Base-by-base conservation (phyloP, 2,797 vertebrate genomes). In the Simalia tracyae region DNA sequence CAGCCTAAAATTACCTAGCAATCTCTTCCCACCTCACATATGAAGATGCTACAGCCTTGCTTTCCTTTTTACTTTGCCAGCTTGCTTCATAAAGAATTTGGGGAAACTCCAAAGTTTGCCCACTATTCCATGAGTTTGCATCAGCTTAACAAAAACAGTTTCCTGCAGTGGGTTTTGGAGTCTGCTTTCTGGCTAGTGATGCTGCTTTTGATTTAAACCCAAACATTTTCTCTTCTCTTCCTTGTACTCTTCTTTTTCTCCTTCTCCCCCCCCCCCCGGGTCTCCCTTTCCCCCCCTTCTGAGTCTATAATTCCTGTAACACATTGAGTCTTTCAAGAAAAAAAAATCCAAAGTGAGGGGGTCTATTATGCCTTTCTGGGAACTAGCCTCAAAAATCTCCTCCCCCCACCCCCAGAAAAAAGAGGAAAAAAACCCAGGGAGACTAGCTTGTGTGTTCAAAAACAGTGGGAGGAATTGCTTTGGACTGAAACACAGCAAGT, bases 401-500 rank as follows among this genome's bases (percentile, higher is more conserved):
- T 66, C 56, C 31, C 7, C 28, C 42, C 68, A 2, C 0, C 64
- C 24, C 36, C 42, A 3, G 4, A 42, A 81, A 11, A 84, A 19
- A 50, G 66, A 63, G 5, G 22, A 72, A 57, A 31, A 64, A 10
- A 17, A 46, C 31, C 59, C 10, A 87, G 89, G 68, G 66, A 57
- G 59, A 26, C 76, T 46, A 31, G 28, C 0, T 0, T 50, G 22
- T 12, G 15, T 42, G 31, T 76, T 28, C n/a, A 91, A 3, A 56
- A 17, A 0, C 46, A 3, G 61, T n/a, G 6, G 22, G 72, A 24
- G 54, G 64, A 91, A 87, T 91, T 94, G 93, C 95, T 94, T 96
- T 93, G 94, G 94, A 96, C 92, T 64, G 54, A 94, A 95, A 94
- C 92, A 92, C 95, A 95, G 96, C 93, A 57, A 97, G 97, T 94